Evolutionary conservation across 2,797 vertebrate species (phyloP).

Genomic region (Yasuhikotakia modesta): DNA sequence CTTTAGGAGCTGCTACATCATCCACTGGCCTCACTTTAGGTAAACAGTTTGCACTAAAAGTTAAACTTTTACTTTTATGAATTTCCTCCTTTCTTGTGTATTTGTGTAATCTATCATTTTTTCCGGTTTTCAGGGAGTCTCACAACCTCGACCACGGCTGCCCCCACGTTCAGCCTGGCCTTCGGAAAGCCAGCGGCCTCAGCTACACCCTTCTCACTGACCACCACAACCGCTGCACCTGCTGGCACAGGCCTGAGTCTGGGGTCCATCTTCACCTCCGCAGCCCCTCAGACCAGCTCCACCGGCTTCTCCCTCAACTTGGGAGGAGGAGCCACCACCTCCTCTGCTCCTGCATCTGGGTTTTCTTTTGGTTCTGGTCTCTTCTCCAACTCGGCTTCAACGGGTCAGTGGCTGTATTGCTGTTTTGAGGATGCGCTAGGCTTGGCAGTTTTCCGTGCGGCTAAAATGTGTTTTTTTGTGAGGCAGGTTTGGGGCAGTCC

Average conservation of each 20-base stretch:
- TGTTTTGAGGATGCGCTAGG: too few relatives aligned
- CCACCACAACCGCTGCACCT: constrained; percentile 77
- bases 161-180: constrained; percentile 87
- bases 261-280: constrained; percentile 85
- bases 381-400: constrained; percentile 79
- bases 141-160: constrained; percentile 76
- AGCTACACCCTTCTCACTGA: constrained; percentile 90
- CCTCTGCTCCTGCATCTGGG: constrained; percentile 74
- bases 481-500: constrained; percentile 87
- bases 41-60: constrained; percentile 61
- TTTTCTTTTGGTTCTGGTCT: constrained; percentile 83
- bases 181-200: constrained; percentile 93
- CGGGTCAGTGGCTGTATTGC: constrained; percentile 74
- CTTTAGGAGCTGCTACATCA: constrained; percentile 75
- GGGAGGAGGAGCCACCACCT: constrained; percentile 75
- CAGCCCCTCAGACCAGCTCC: constrained; percentile 73
- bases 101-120: too few relatives aligned
- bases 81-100: not conserved
- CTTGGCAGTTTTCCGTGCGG: not conserved
- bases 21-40: constrained; percentile 82
- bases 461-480: constrained; percentile 3
- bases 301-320: constrained; percentile 86
- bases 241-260: constrained; percentile 80
- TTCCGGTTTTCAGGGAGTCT: constrained; percentile 74
- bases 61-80: not conserved